A percentile compares a stretch with the other conserved stretches of the same genome.
Evolutionary conservation across 2,888 invertebrate species (phyloP).

Genomic region (Chouioia cunea): DNA sequence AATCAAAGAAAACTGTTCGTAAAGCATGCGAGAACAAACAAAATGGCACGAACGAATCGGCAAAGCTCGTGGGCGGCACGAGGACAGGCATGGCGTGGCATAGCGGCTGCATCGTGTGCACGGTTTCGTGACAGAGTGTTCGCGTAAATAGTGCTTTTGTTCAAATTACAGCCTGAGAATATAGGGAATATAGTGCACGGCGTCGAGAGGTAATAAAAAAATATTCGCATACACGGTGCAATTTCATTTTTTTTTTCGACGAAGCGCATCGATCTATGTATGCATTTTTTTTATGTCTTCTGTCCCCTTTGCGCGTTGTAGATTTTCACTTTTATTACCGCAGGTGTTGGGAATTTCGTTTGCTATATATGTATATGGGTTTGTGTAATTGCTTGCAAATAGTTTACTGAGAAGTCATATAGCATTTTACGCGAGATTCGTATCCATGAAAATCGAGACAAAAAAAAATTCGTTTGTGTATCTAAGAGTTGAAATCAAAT

Average conservation of each 20-base stretch:
- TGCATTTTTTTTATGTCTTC: conserved; percentile 13
- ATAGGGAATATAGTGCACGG: conserved; percentile 1
- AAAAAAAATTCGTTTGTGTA: conserved; percentile 2
- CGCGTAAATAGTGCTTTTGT: conserved; percentile 37
- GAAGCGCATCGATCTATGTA: conserved; percentile 30
- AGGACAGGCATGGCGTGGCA: neutral
- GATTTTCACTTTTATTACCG: neutral
- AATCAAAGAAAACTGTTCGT: no score
- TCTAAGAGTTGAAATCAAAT: neutral
- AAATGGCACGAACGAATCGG: neutral
- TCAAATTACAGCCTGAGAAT: conserved; percentile 29
- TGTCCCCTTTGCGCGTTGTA: neutral
- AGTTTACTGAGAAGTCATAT: neutral
- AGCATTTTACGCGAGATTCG: neutral
- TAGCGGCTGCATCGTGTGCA: no score
- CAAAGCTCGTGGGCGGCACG: conserved; percentile 15
- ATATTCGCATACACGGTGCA: conserved; percentile 11
- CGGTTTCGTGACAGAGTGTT: conserved; percentile 29
- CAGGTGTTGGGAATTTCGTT: neutral
- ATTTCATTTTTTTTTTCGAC: conserved; percentile 18
- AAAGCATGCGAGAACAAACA: no score
- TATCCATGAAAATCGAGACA: neutral
- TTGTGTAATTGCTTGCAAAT: neutral
- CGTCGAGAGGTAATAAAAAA: conserved; percentile 29
- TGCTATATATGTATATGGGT: neutral